These are phyloP conservation scores for Hoplias malabaricus DNA, from an alignment of 2,113 vertebrate genomes.

Conservation along the genomic window DNA sequence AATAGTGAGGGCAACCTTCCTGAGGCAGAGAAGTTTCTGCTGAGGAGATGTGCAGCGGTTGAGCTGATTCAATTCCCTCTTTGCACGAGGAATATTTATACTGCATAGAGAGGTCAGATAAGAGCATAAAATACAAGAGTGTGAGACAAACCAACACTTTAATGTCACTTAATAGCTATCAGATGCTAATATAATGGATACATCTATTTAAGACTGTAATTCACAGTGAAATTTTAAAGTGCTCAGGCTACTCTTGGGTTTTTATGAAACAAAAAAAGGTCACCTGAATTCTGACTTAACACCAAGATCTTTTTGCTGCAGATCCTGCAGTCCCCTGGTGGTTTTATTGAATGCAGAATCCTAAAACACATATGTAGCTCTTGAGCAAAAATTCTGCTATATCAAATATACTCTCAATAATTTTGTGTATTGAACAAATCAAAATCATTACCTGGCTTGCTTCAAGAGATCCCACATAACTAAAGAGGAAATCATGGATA, in stretches of 20 bases:
- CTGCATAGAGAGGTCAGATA: conserved; percentile 72
- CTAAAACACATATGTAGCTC: conserved; percentile 72
- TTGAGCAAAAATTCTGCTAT: too few relatives aligned
- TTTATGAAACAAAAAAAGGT: conserved; percentile 21
- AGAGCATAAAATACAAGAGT: not conserved
- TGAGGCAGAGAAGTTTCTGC: conserved; percentile 90
- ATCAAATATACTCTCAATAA: not conserved
- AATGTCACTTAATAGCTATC: not conserved
- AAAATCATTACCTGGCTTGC: conserved; percentile 84
- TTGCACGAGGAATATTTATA: conserved; percentile 90
- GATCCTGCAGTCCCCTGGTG: conserved; percentile 90
- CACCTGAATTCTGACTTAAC: conserved; percentile 95
- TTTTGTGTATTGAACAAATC: not conserved
- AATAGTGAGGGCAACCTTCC: conserved; percentile 83
- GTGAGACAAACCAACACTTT: not conserved
- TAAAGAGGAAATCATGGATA: conserved; percentile 92
- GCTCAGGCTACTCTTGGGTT: not conserved
- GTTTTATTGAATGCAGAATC: conserved; percentile 97
- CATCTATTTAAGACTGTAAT: not conserved
- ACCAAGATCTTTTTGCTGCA: conserved; percentile 93
- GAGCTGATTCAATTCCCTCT: conserved; percentile 87
- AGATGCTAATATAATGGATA: not conserved
- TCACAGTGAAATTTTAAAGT: not conserved
- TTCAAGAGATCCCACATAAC: conserved; percentile 91
- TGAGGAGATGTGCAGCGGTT: conserved; percentile 90